Evolutionary conservation across 2,797 vertebrate species (phyloP), one percentile per base, ranked within the genome.

Genomic region (Ibycter americanus): DNA sequence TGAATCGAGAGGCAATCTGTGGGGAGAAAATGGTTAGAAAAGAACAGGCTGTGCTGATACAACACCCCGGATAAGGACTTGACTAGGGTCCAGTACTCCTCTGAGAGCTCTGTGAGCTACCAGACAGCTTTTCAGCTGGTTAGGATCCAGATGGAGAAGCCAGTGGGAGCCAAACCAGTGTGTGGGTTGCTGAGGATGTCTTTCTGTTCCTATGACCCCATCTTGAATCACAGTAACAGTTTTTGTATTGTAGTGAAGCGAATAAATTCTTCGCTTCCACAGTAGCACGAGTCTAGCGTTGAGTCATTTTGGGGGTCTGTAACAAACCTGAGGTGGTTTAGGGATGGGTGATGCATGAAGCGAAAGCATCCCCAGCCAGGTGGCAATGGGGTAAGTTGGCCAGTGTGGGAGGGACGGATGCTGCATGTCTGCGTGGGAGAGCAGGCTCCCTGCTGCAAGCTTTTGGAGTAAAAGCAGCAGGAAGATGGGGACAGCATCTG

Each of bases 41-140:
- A 86, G 80, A 80, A 86, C 80, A 73, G 51, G 42, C 83, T 83
- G 67, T 90, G 80, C 83, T 70, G 67, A 49, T 83, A 42, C 46
- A 72, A 38, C 94, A 90, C 89, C 86, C 90, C 72, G 94, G 85
- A 93, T 19, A 61, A 87, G 88, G 92, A 58, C 52, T 72, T 79
- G 85, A 27, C 38, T 42, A 5, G 49, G 36, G 7, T 71, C 71
- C 82, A 81, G 62, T 18, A 8, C 66, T 92, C 93, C 49, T 89
- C 5, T 56, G 82, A 59, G 74, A 55, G 61, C 78, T 82, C 51
- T 3, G 6, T 63, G 82, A 81, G 66, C 85, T 85, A 72, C 74
- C 85, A 91, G 90, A 38, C 29, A 42, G 23, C 32, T 79, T 19
- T 87, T 70, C 58, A 82, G 66, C 94, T 90, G 89, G 87, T 78